Percentiles rank a stretch among this genome's conserved stretches.
Conservation (phyloP, 2,113 vertebrate species). For the Camelus bactrianus region DNA sequence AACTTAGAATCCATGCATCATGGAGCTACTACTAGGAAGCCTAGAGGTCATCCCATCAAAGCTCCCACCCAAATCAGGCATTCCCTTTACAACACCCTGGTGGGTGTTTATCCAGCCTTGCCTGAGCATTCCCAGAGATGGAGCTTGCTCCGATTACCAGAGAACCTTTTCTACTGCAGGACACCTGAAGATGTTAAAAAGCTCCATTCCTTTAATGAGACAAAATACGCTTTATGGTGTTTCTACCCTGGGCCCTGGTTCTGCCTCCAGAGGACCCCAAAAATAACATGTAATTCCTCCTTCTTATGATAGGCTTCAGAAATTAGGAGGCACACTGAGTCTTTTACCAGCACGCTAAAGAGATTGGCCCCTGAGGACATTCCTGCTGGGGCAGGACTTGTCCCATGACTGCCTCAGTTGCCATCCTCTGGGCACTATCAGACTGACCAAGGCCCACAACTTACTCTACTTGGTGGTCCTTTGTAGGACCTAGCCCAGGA, state of each 20-base stretch:
- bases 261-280: background rate
- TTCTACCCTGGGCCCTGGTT: background rate
- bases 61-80: slow-evolving; percentile 2
- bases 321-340: background rate
- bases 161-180: background rate
- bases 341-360: background rate
- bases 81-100: background rate
- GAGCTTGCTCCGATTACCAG: background rate
- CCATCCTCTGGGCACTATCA: background rate
- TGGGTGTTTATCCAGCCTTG: background rate
- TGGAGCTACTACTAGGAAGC: background rate
- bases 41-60: background rate
- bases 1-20: background rate
- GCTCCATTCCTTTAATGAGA: background rate
- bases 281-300: background rate
- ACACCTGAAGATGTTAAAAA: background rate
- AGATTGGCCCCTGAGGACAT: background rate
- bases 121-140: background rate
- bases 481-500: background rate
- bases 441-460: background rate
- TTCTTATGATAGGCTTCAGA: background rate
- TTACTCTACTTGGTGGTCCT: background rate
- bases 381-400: background rate
- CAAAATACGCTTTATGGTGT: background rate
- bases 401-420: background rate